These are phyloP conservation scores for Chitala chitala DNA, from an alignment of 2,113 vertebrate species.

Conservation along the genomic window DNA sequence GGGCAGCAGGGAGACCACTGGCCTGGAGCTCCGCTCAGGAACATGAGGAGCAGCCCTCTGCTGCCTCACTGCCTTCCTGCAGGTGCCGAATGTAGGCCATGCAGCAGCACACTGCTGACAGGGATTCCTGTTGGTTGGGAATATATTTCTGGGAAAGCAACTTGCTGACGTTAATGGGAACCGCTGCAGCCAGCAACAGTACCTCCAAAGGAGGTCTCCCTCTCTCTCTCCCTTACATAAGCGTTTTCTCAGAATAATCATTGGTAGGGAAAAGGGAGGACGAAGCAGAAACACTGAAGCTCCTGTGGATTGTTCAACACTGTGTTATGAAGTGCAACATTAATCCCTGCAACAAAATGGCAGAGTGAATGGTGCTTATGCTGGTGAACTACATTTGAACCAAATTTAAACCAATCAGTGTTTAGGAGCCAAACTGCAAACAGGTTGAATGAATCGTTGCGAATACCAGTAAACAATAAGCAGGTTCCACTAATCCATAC, in stretches of 20 bases:
- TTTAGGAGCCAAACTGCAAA: not conserved
- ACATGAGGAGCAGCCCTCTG: not conserved
- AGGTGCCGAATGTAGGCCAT: not conserved
- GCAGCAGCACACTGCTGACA: not conserved
- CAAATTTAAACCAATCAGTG: not conserved
- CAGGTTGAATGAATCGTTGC: not conserved
- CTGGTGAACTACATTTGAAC: too few species aligned
- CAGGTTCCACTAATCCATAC: not conserved
- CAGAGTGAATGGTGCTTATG: too few species aligned
- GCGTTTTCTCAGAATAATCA: not conserved
- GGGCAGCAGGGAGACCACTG: not conserved
- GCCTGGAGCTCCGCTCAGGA: not conserved
- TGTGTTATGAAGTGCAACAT: not conserved
- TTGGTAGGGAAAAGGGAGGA: not conserved
- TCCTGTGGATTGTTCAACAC: not conserved
- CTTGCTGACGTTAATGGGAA: conserved; percentile 13
- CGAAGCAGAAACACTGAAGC: not conserved
- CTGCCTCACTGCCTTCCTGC: not conserved
- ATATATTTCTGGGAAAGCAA: not conserved
- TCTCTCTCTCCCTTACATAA: not conserved
- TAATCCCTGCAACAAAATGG: too few species aligned
- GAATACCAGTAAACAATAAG: not conserved
- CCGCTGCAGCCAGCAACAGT: not conserved
- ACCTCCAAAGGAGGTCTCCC: not conserved
- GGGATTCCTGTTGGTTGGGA: not conserved